Conservation (phyloP, 1,140 invertebrate species). For the Bombus superbus region DNA sequence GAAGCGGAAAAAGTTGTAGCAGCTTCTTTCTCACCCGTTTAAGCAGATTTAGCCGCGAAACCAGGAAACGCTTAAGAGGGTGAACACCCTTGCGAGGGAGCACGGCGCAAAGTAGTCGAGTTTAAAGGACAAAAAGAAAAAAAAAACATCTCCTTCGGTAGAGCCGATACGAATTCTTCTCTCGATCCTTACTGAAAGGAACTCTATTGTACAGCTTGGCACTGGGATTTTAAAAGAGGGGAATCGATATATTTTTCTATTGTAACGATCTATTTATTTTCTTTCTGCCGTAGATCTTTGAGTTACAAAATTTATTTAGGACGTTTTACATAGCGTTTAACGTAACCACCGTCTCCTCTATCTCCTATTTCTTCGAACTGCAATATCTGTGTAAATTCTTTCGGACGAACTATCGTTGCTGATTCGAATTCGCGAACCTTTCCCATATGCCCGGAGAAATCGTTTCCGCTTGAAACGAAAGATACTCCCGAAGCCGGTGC, state of each 20-base stretch:
- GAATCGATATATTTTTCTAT: constrained; percentile 61
- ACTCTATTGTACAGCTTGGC: constrained; percentile 34
- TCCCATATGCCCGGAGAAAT: too few relatives aligned
- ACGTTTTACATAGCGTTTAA: background rate
- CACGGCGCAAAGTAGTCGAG: constrained; percentile 57
- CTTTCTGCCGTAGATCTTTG: background rate
- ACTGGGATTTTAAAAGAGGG: background rate
- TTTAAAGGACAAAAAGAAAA: constrained; percentile 54
- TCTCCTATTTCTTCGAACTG: background rate
- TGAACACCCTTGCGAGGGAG: constrained; percentile 48
- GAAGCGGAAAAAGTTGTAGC: constrained; percentile 50
- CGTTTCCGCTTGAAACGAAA: too few relatives aligned
- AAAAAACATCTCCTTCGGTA: constrained; percentile 14
- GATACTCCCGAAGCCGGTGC: too few relatives aligned
- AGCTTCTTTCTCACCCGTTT: constrained; percentile 51
- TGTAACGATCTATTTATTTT: background rate
- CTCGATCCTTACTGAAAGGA: constrained; percentile 22
- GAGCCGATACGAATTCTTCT: constrained; percentile 48
- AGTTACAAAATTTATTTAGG: background rate
- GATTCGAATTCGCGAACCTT: too few relatives aligned
- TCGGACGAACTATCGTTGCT: too few relatives aligned
- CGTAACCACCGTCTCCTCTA: too few relatives aligned
- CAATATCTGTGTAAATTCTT: background rate
- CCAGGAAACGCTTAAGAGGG: constrained; percentile 69
- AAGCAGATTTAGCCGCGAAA: constrained; percentile 68